Conservation (phyloP, 2,113 vertebrate species). For the Miniopterus natalensis region DNA sequence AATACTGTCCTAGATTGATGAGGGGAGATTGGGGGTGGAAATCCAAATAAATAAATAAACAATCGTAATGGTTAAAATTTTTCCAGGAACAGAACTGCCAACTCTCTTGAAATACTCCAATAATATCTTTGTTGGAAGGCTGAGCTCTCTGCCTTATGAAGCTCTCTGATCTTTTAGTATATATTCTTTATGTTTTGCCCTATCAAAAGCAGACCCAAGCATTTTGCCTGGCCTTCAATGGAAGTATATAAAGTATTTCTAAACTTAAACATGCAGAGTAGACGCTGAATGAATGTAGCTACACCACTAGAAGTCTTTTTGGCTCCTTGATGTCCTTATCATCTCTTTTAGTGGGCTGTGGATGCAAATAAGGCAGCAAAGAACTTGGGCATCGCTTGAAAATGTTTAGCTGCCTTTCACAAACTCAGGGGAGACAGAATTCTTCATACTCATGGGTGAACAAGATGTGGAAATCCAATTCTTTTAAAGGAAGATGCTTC, state of each 20-base stretch:
- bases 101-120: conserved; percentile 25
- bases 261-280: conserved; percentile 60
- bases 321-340: conserved; percentile 24
- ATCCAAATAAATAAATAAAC: conserved; percentile 39
- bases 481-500: conserved; percentile 52
- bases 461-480: conserved; percentile 47
- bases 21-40: not conserved
- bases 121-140: conserved; percentile 46
- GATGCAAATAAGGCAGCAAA: conserved; percentile 48
- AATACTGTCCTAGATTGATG: conserved; percentile 48
- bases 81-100: conserved; percentile 52
- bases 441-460: conserved; percentile 6
- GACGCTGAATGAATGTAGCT: conserved; percentile 54
- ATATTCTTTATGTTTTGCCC: conserved; percentile 49
- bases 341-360: not conserved
- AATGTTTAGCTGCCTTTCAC: conserved; percentile 62
- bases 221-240: conserved; percentile 63
- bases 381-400: conserved; percentile 51
- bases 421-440: conserved; percentile 42
- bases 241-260: conserved; percentile 63
- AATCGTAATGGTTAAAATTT: conserved; percentile 47
- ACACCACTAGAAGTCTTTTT: conserved; percentile 12
- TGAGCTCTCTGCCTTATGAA: not conserved
- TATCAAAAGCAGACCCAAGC: conserved; percentile 67
- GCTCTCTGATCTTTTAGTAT: not conserved